Evolutionary conservation across 92 coral and sea anemone genomes (phyloP), one percentile per base, ranked within the genome.

Genomic region (Chrysogorgia sp.): DNA sequence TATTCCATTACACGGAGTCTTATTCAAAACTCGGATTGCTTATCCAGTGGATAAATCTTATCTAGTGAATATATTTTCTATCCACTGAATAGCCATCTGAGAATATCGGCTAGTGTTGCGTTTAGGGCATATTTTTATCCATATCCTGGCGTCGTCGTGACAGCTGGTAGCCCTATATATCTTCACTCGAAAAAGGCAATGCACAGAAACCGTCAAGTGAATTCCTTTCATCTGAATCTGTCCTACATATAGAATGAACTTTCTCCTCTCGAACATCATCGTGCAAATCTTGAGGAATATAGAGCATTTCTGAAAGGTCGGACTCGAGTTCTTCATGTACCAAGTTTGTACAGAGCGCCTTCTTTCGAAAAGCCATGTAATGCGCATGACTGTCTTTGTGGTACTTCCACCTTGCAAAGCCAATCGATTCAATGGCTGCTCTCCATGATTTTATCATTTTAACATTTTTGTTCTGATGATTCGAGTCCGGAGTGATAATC

Each of bases 381-480:
- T 94, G 98, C 10, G 92, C 86, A 74, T 94, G 98, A 5, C 83
- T 87, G 22, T 91, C 88, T 53, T 94, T 94, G 12, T 87, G 75
- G 61, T 91, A 94, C 34, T 86, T 90, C 96, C 97, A 94, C 28
- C 98, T 76, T 8, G 89, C 77, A 85, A 94, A 94, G 37, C 98
- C 98, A 10, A 94, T 82, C 8, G 97, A 82, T 79, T 94, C 97
- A 28, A 94, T 70, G 13, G 92, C 98, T 53, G 53, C 45, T 79
- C 87, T 94, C 98, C 98, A 94, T 2, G 98, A 94, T 59, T 94
- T 94, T 66, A 94, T 77, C 98, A 94, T 94, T 26, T 80, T 82
- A 7, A 82, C 83, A 80, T 94, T 94, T 57, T 92, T 85, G 63
- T 94, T 94, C 67, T 94, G 98, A 75, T 94, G 98, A 40, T 96